Evolutionary conservation across 1,140 invertebrate species (phyloP).

Genomic region (Temnothorax longispinosus): DNA sequence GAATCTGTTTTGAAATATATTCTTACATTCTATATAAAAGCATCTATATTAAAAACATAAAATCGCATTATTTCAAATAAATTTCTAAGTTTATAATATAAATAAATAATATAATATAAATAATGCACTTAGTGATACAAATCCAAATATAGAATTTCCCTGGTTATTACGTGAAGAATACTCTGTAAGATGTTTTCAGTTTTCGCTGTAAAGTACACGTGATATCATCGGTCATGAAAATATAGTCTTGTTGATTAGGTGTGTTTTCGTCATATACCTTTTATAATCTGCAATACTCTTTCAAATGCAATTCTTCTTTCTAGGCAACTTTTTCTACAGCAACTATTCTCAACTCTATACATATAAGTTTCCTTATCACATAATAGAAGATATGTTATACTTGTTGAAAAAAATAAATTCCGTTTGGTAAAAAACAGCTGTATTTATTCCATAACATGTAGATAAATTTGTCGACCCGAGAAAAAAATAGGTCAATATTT

Average conservation of each 20-base stretch:
- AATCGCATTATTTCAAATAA: slow-evolving; percentile 37
- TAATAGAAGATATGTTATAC: slow-evolving; percentile 27
- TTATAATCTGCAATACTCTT: slow-evolving; percentile 13
- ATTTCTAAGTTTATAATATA: slow-evolving; percentile 48
- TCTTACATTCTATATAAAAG: slow-evolving; percentile 53
- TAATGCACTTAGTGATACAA: slow-evolving; percentile 7
- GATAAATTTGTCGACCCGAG: neutral
- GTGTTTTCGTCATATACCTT: neutral
- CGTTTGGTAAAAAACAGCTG: slow-evolving; percentile 24
- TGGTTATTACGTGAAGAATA: neutral
- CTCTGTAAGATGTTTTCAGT: neutral
- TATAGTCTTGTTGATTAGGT: neutral
- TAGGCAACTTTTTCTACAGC: neutral
- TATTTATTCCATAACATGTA: neutral
- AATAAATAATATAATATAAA: neutral
- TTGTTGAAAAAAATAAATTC: slow-evolving; percentile 46
- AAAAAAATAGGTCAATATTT: neutral
- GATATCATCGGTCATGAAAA: neutral
- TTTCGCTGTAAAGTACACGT: neutral
- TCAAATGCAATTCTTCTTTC: neutral
- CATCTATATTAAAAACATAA: slow-evolving; percentile 43
- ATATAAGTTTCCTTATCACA: slow-evolving; percentile 7
- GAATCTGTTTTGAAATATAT: slow-evolving; percentile 60
- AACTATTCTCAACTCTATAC: neutral
- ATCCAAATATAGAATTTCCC: neutral